Conservation (phyloP, 2,113 vertebrate genomes). For the Petromus typicus region DNA sequence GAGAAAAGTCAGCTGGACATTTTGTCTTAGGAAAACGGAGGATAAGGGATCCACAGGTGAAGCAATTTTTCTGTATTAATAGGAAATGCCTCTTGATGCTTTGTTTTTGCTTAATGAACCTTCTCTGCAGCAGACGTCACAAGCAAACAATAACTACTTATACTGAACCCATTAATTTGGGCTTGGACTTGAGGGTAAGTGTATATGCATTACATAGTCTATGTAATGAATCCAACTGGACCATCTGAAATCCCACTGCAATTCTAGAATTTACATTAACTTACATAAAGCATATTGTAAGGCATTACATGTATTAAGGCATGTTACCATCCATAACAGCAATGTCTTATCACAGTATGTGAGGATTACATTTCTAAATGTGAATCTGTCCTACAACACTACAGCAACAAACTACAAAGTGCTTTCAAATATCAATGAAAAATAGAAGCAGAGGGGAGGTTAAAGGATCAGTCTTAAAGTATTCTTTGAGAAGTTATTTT, state of each 20-base stretch:
- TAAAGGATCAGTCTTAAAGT: background rate
- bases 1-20: background rate
- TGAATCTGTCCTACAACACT: conserved; percentile 48
- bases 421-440: conserved; percentile 65
- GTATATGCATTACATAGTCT: background rate
- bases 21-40: conserved; percentile 55
- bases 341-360: conserved; percentile 70
- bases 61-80: conserved; percentile 3
- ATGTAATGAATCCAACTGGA: background rate
- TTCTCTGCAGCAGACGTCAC: conserved; percentile 54
- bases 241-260: conserved; percentile 23
- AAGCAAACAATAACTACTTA: conserved; percentile 54
- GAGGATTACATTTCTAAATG: conserved; percentile 50
- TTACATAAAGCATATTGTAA: conserved; percentile 63
- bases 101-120: conserved; percentile 44
- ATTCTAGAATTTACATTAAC: conserved; percentile 56
- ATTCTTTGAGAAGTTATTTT: conserved; percentile 31
- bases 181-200: conserved; percentile 7
- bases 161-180: conserved; percentile 19
- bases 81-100: background rate
- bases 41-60: background rate
- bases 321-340: conserved; percentile 68
- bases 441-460: conserved; percentile 42
- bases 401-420: conserved; percentile 63
- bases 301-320: conserved; percentile 79